Conservation (phyloP, 2,888 invertebrate species). For the Dascillus cervinus region DNA sequence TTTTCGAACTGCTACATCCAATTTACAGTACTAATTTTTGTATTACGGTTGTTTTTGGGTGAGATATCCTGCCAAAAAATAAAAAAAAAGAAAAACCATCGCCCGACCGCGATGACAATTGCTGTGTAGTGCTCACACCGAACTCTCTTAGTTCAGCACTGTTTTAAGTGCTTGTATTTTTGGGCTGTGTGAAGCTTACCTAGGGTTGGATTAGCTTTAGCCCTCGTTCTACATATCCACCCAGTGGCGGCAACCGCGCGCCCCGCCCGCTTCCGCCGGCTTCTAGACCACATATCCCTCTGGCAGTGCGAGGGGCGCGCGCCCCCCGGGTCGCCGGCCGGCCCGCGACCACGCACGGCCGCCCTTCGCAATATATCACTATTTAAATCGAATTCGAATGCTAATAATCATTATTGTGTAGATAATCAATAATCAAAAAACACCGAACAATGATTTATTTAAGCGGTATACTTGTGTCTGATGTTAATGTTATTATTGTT, state of each 20-base stretch:
- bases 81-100: slow-evolving; percentile 30
- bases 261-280: slow-evolving; percentile 28
- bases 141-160: slow-evolving; percentile 53
- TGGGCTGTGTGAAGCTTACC: slow-evolving; percentile 57
- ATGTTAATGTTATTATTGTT: slow-evolving; percentile 42
- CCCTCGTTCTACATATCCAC: slow-evolving; percentile 49
- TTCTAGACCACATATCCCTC: slow-evolving; percentile 17
- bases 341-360: slow-evolving; percentile 30
- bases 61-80: slow-evolving; percentile 45
- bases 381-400: slow-evolving; percentile 38
- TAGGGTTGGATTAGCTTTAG: slow-evolving; percentile 50
- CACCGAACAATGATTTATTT: slow-evolving; percentile 38
- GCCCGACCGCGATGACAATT: slow-evolving; percentile 17
- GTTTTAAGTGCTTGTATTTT: slow-evolving; percentile 61
- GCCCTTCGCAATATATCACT: slow-evolving; percentile 36
- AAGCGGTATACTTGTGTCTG: slow-evolving; percentile 33
- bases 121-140: slow-evolving; percentile 44
- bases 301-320: slow-evolving; percentile 6
- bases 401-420: slow-evolving; percentile 45
- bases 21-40: slow-evolving; percentile 41
- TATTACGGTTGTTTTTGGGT: slow-evolving; percentile 41
- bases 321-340: slow-evolving; percentile 32
- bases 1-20: slow-evolving; percentile 40
- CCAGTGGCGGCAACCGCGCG: slow-evolving; percentile 38
- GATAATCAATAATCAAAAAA: slow-evolving; percentile 42